Percentiles rank a stretch among this genome's conserved stretches.
phyloP scores from a whole-genome alignment of 2,797 vertebrate genomes.

The Sciaenops ocellatus region DNA sequence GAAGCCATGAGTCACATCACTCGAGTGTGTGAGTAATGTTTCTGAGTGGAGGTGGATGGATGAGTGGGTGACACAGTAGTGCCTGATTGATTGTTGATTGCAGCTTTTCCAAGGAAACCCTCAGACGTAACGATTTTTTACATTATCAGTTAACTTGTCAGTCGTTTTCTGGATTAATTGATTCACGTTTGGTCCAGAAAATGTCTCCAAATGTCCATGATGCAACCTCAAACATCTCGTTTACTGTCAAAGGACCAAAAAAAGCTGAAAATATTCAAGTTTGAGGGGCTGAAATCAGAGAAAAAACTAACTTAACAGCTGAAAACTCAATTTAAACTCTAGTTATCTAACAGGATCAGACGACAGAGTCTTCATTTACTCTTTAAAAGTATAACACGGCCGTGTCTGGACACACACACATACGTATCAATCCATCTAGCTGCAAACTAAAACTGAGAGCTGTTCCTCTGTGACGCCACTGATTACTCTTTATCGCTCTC shows the following conservation, averaged over 20 bases:
- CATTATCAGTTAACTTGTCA: too few relatives aligned
- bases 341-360: conserved; percentile 23
- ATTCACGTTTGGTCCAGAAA: too few relatives aligned
- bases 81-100: conserved; percentile 52
- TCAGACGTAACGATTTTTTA: too few relatives aligned
- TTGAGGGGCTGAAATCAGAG: too few relatives aligned
- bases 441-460: conserved; percentile 40
- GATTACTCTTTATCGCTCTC: conserved; percentile 30
- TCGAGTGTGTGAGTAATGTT: conserved; percentile 46
- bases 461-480: conserved; percentile 3
- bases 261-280: too few relatives aligned
- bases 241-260: too few relatives aligned
- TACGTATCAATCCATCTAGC: conserved; percentile 4
- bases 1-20: conserved; percentile 46
- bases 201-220: too few relatives aligned
- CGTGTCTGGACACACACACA: conserved; percentile 17
- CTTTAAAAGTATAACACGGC: conserved; percentile 26
- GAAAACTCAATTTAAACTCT: too few relatives aligned
- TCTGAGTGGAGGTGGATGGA: conserved; percentile 33
- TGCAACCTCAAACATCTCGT: too few relatives aligned
- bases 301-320: too few relatives aligned
- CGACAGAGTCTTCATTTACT: conserved; percentile 34
- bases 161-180: too few relatives aligned
- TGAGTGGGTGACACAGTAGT: conserved; percentile 37
- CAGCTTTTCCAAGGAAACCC: conserved; percentile 56